Conservation (phyloP, 1,140 invertebrate species). For the Coelopa frigida region DNA sequence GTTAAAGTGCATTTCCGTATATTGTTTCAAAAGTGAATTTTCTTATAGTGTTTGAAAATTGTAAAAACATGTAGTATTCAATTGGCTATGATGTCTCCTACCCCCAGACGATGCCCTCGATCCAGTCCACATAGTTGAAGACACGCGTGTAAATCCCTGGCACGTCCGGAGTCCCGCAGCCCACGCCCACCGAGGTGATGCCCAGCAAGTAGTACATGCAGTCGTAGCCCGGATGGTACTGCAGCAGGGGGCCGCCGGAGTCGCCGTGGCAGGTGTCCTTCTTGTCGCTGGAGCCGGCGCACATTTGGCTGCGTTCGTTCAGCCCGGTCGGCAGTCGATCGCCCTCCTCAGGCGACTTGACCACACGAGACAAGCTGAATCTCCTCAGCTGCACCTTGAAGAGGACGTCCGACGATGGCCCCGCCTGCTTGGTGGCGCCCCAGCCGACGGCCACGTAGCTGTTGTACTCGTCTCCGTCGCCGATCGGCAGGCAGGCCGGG, state of each 20-base stretch:
- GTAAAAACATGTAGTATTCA: too few species aligned
- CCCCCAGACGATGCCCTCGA: conserved; percentile 41
- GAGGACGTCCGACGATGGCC: conserved; percentile 32
- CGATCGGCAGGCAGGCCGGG: conserved; percentile 34
- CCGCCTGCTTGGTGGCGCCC: conserved; percentile 22
- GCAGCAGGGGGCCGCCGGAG: conserved; percentile 34
- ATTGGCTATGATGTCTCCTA: too few species aligned
- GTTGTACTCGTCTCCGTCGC: conserved; percentile 13
- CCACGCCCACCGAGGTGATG: conserved; percentile 29
- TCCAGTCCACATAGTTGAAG: conserved; percentile 36
- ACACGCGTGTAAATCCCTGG: conserved; percentile 37
- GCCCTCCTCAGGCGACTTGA: conserved; percentile 2
- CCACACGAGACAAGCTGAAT: too few species aligned
- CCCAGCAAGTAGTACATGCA: conserved; percentile 39
- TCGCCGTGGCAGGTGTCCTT: conserved; percentile 46
- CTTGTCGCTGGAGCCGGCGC: conserved; percentile 54
- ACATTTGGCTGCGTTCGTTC: conserved; percentile 51
- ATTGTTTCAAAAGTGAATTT: too few species aligned
- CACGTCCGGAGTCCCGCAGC: conserved; percentile 27
- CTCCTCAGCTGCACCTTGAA: conserved; percentile 48
- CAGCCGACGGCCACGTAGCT: conserved; percentile 32
- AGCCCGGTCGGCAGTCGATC: conserved; percentile 46
- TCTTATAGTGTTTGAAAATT: too few species aligned
- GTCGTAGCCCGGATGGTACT: conserved; percentile 23
- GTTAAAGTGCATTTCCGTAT: too few species aligned